Percentiles rank a stretch among this genome's conserved stretches.
Conservation (phyloP, 2,888 invertebrate species). For the Tetheella fluctuosa region DNA sequence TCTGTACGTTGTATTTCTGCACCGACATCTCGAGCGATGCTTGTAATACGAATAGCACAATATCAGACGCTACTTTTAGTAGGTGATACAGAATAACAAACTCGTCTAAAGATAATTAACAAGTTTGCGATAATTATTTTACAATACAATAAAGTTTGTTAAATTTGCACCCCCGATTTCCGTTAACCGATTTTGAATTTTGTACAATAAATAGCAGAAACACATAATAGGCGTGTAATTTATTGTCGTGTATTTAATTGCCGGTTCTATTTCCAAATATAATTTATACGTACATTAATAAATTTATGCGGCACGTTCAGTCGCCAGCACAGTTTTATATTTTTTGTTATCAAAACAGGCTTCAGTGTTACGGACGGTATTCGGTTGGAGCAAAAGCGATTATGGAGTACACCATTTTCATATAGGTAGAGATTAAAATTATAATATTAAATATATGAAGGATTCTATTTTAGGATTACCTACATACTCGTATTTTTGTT, state of each 20-base stretch:
- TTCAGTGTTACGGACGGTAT: constrained; percentile 21
- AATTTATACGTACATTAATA: constrained; percentile 59
- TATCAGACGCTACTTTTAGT: not conserved
- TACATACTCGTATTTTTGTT: too few relatives aligned
- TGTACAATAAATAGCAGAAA: constrained; percentile 51
- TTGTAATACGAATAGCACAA: not conserved
- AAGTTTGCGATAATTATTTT: constrained; percentile 34
- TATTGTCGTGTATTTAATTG: constrained; percentile 58
- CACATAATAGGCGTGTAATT: constrained; percentile 52
- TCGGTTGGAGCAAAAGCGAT: not conserved
- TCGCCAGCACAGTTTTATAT: constrained; percentile 30
- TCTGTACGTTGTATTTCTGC: constrained; percentile 34
- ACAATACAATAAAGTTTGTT: constrained; percentile 36
- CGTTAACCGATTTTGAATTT: constrained; percentile 38
- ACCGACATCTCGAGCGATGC: constrained; percentile 18
- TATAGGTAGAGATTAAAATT: not conserved
- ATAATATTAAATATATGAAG: not conserved
- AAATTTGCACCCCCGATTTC: constrained; percentile 26
- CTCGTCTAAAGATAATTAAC: constrained; percentile 26
- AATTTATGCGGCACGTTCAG: constrained; percentile 57
- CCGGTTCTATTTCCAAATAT: constrained; percentile 59
- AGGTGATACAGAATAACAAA: constrained; percentile 25
- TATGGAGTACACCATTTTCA: not conserved
- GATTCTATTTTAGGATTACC: not conserved
- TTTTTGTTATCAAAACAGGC: constrained; percentile 25